Evolutionary conservation across 2,113 vertebrate species (phyloP).

Genomic region (Phalacrocorax pelagicus): DNA sequence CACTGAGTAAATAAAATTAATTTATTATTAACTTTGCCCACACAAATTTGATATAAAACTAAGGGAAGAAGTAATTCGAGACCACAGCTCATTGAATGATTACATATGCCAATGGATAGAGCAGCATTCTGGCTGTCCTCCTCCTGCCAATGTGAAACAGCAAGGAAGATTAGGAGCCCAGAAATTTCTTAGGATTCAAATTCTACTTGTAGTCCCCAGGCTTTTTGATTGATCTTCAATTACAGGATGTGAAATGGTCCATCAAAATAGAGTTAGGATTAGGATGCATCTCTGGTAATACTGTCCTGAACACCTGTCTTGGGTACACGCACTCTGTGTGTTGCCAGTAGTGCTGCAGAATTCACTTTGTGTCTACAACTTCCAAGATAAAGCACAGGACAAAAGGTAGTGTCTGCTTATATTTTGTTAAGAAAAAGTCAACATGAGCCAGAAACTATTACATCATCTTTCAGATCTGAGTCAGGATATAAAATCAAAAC

Average conservation of each 20-base stretch:
- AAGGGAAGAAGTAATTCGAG: not conserved
- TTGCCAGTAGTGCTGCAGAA: not conserved
- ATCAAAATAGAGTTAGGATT: not conserved
- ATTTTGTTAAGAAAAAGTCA: not conserved
- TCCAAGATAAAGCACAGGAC: not conserved
- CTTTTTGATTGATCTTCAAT: not conserved
- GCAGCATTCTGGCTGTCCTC: not conserved
- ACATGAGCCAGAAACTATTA: not conserved
- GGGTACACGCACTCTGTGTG: not conserved
- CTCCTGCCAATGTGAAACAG: not conserved
- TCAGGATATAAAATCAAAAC: not conserved
- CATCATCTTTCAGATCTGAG: not conserved
- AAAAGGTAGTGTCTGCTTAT: not conserved
- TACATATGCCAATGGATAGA: not conserved
- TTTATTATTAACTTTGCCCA: not conserved
- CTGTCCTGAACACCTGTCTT: not conserved
- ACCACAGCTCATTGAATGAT: not conserved
- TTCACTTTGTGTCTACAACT: not conserved
- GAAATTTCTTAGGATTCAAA: not conserved
- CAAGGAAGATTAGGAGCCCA: not conserved
- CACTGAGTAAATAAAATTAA: constrained; percentile 17
- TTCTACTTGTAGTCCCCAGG: not conserved
- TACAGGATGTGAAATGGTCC: not conserved
- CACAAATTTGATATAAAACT: not conserved
- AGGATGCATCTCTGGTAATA: not conserved